phyloP scores from a whole-genome alignment of 2,888 invertebrate species.

The Himalopsyche japonica region DNA sequence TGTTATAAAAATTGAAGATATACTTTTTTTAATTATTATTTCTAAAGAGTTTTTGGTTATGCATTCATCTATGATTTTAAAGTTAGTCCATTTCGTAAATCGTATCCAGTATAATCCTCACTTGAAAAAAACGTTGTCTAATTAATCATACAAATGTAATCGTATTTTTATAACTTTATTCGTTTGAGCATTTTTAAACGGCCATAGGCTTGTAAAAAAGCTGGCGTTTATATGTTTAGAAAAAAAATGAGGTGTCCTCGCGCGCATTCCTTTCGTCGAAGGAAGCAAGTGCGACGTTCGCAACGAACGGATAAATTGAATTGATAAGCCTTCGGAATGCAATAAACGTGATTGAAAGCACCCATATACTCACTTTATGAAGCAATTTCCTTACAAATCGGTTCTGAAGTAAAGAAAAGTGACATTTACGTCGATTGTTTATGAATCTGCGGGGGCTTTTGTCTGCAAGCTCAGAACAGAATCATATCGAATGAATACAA shows the following conservation, averaged over 20 bases:
- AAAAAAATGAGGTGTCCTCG: background rate
- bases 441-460: background rate
- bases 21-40: too few relatives aligned
- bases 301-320: background rate
- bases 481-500: background rate
- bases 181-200: too few relatives aligned
- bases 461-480: background rate
- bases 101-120: too few relatives aligned
- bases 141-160: too few relatives aligned
- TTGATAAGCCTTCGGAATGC: background rate
- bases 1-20: too few relatives aligned
- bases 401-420: background rate
- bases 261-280: slow-evolving; percentile 4
- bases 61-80: too few relatives aligned
- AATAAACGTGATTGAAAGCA: slow-evolving; percentile 10
- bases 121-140: too few relatives aligned
- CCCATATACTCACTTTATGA: background rate
- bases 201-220: too few relatives aligned
- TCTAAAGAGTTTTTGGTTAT: too few relatives aligned
- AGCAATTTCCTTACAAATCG: background rate
- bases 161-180: too few relatives aligned
- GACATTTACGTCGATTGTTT: background rate
- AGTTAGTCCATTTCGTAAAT: too few relatives aligned
- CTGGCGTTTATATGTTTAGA: background rate
- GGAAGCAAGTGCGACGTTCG: background rate